Evolutionary conservation across 2,888 invertebrate species (phyloP), one percentile per base, ranked within the genome.

Genomic region (Clostera curtula): DNA sequence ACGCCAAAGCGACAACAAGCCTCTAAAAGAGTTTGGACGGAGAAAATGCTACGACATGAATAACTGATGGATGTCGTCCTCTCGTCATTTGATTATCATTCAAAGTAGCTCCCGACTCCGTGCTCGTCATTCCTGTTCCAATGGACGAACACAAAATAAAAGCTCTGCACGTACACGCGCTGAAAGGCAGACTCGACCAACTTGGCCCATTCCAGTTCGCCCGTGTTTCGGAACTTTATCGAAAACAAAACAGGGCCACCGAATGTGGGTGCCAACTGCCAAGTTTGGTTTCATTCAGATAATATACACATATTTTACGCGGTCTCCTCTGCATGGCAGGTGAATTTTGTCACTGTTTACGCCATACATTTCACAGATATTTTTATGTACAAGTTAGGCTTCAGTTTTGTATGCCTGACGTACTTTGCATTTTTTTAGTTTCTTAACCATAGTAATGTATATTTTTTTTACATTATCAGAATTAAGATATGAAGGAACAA

Each of bases 141-240:
- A 76, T 76, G 68, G 71, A 63, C 48, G 56, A 46, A 57, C 58
- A 67, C 69, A 64, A 77, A 79, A 79, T 79, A 77, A 80, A 80
- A 80, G 69, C 76, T 64, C 63, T 60, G 67, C 79, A 73, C 77
- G 80, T 77, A 65, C 70, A 59, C 52, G 60, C 51, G 51, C 57
- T 72, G 69, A 79, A 76, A 74, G 67, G 66, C 61, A 56, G 59
- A 63, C 64, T 70, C 70, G 60, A 64, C 62, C 56, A 63, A 68
- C 67, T 65, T 64, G 60, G 60, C 56, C 62, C 61, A 62, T 52
- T 44, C 51, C 49, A 68, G 56, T 68, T 66, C 64, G n/a, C 57
- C 54, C 46, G 50, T 56, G 54, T 55, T 49, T 45, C 46, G 43
- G 47, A 60, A 59, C 50, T 58, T 60, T 49, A 38, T 36, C 44